Evolutionary conservation across 2,113 vertebrate species (phyloP), one percentile per base, ranked within the genome.

Genomic region (Chloropsis cyanopogon): DNA sequence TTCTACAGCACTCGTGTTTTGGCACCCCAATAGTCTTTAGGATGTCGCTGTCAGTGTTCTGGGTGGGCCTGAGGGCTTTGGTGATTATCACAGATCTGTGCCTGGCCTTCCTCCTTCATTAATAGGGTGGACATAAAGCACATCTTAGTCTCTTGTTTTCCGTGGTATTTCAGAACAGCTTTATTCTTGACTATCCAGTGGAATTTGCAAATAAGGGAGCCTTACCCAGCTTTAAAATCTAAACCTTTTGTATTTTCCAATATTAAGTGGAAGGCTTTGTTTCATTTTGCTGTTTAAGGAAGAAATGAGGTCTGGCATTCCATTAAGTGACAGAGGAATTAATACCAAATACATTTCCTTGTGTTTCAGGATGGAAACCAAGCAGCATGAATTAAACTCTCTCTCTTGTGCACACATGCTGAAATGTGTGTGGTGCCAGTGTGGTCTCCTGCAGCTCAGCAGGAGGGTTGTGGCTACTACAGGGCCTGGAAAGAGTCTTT

Each of bases 281-380:
- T 73, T 73, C 7, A 0, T 42, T 94, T 89, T 93, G 39, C 41
- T 90, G 28, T 56, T 93, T 49, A 76, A 95, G 88, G 71, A 69
- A 61, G 80, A 97, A 93, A 97, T 88, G 68, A 94, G 54, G 59
- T 90, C 53, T 77, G 84, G 59, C 49, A 93, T 90, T 94, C 42
- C 29, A 60, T 47, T 91, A 90, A 94, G 70, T 81, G 91, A 92
- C 90, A 95, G 88, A 71, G 82, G 59, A 95, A 93, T 61, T 95
- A 63, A 73, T 82, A 80, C 86, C 2, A 6, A 47, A 63, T 54
- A 59, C 1, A 0, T 88, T 95, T 94, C 65, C 44, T 78, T 78
- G 53, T 81, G 61, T 95, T 95, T 94, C 69, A 72, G 78, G 78
- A 82, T 88, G 68, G 90, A 92, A 96, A 95, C 25, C 18, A 52